Evolutionary conservation across 2,113 vertebrate species (phyloP).

Genomic region (Laticauda laticaudata): DNA sequence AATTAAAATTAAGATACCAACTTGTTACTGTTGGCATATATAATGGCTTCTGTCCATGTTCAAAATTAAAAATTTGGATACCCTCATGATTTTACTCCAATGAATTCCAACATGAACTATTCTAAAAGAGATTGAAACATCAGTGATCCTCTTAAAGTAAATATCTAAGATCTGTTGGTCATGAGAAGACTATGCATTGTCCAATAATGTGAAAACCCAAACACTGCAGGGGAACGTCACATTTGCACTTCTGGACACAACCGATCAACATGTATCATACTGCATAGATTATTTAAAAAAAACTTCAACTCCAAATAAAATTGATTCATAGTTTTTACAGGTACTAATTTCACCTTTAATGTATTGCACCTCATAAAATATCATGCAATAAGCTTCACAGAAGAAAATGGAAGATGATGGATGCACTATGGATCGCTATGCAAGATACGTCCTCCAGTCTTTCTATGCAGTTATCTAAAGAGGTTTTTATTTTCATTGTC

Average conservation of each 20-base stretch:
- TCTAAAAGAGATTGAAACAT: neutral
- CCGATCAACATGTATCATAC: neutral
- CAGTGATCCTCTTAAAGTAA: neutral
- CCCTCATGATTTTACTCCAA: neutral
- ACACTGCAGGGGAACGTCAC: neutral
- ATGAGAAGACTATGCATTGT: conserved; percentile 23
- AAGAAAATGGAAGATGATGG: neutral
- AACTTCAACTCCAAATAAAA: neutral
- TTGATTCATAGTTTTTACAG: neutral
- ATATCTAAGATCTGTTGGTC: conserved; percentile 26
- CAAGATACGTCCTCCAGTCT: neutral
- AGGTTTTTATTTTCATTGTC: neutral
- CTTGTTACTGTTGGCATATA: neutral
- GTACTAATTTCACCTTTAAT: neutral
- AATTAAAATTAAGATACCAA: neutral
- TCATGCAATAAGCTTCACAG: neutral
- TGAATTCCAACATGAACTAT: neutral
- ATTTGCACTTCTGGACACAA: neutral
- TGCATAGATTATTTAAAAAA: neutral
- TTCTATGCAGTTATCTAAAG: neutral
- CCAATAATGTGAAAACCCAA: neutral
- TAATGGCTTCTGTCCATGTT: neutral
- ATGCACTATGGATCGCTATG: neutral
- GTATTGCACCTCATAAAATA: neutral
- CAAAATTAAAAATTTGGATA: neutral